Evolutionary conservation across 2,888 invertebrate species (phyloP).

Genomic region (Periphyllus acericola): DNA sequence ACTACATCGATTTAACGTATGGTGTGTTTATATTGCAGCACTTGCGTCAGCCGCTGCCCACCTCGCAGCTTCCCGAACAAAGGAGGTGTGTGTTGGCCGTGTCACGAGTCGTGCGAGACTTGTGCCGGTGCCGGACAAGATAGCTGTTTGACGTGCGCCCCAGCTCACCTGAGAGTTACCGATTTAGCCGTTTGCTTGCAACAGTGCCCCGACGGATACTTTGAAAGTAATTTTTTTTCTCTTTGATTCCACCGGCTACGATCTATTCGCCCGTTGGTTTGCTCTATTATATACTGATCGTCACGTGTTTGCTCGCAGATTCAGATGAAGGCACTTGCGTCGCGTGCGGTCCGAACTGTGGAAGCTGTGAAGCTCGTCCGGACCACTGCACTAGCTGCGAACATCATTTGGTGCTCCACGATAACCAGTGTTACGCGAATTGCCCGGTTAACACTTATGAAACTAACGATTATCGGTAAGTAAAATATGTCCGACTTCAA

Average conservation of each 20-base stretch:
- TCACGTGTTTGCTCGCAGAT: conserved; percentile 68
- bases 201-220: conserved; percentile 90
- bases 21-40: conserved; percentile 70
- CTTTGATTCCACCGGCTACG: neutral
- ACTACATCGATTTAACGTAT: too few relatives aligned
- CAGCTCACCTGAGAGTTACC: conserved; percentile 83
- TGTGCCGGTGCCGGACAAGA: conserved; percentile 89
- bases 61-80: conserved; percentile 85
- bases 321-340: conserved; percentile 80
- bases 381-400: conserved; percentile 88
- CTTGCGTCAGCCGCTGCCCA: conserved; percentile 86
- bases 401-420: conserved; percentile 84
- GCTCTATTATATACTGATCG: too few relatives aligned
- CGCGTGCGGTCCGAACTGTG: conserved; percentile 87
- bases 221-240: conserved; percentile 73
- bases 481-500: conserved; percentile 42
- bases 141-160: conserved; percentile 85
- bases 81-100: conserved; percentile 84
- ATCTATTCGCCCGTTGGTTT: too few relatives aligned
- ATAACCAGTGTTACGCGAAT: conserved; percentile 83
- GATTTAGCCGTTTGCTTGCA: conserved; percentile 88
- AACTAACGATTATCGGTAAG: conserved; percentile 83
- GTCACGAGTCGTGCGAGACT: conserved; percentile 89
- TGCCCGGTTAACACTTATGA: conserved; percentile 86
- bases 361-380: conserved; percentile 83